Base-by-base conservation (phyloP, 2,797 vertebrate species). In the Paratrypauchen microcephalus region DNA sequence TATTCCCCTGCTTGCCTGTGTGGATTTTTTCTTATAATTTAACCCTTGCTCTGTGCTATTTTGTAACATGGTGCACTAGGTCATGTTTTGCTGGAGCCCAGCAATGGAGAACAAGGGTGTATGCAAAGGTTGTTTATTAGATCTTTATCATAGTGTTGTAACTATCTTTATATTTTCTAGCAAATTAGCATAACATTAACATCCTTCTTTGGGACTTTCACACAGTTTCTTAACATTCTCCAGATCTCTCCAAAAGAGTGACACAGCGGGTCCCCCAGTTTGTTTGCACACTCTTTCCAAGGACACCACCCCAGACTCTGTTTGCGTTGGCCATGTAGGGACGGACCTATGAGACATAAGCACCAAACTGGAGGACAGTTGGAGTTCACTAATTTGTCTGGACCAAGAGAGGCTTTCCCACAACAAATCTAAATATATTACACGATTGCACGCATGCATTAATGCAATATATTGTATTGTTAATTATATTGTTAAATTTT, bases 321-420 rank as follows among this genome's bases (percentile, higher is more conserved):
- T 83, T 83, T 81, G 84, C 80, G 76, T 80, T 84, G 71, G 76
- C 89, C 89, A 86, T 90, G 86, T 90, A 91, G 86, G 89, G 92
- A 83, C 74, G 80, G 74, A 81, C 65, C 54, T 69, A 78, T 69
- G 69, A 68, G 68, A 83, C 72, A 55, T 55, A 76, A 1, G 12
- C 69, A 71, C 77, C 72, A 70, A 67, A 74, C 48, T 71, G 50
- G 15, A 55, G 63, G 32, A 61, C 26, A 65, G 26, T 13, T 36
- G 19, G 18, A 47, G 39, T 39, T 21, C 57, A 30, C 5, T 45
- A 24, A 62, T 23, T 23, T 13, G 4, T 47, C 21, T 45, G 39
- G 21, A 24, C 5, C n/a, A 47, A 59, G 32, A 39, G 72, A 28
- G 66, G 60, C 24, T 73, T 39, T 71, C 45, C 54, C 36, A 30